A percentile compares a stretch with the other conserved stretches of the same genome.
Evolutionary conservation across 92 coral and sea anemone genomes (phyloP).

Genomic region (Epizoanthus fatuus): DNA sequence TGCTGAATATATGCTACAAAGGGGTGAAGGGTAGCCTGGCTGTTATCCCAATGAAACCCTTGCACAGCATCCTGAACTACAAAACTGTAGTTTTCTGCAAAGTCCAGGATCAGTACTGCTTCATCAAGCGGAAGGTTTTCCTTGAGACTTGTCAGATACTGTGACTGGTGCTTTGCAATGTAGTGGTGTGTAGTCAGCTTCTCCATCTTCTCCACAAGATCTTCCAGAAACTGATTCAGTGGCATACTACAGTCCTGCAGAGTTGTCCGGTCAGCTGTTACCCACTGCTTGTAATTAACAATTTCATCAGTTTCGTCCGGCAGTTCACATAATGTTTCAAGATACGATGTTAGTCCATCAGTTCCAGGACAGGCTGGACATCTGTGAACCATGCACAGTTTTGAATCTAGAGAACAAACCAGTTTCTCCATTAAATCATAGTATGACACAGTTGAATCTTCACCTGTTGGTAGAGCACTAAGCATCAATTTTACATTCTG

Average conservation of each 20-base stretch:
- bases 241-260: constrained; percentile 32
- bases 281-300: constrained; percentile 36
- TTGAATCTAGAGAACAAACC: not conserved
- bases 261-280: constrained; percentile 20
- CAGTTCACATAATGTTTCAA: not conserved
- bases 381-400: constrained; percentile 35
- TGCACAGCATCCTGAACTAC: constrained; percentile 45
- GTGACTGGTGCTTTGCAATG: constrained; percentile 13
- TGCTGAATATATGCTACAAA: constrained; percentile 31
- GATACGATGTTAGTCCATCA: constrained; percentile 8
- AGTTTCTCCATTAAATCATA: constrained; percentile 13
- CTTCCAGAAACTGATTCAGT: constrained; percentile 25
- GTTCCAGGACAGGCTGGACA: constrained; percentile 6
- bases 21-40: constrained; percentile 43
- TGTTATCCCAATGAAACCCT: constrained; percentile 43
- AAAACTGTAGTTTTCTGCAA: constrained; percentile 45
- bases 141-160: constrained; percentile 18
- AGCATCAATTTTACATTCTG: constrained; percentile 25
- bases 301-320: constrained; percentile 20
- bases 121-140: constrained; percentile 12
- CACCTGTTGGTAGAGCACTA: constrained; percentile 19
- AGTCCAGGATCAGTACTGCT: constrained; percentile 25
- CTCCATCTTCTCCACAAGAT: constrained; percentile 36
- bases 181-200: constrained; percentile 12
- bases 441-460: constrained; percentile 14